Conservation (phyloP, 2,797 vertebrate genomes). For the Hoplostethus atlanticus region DNA sequence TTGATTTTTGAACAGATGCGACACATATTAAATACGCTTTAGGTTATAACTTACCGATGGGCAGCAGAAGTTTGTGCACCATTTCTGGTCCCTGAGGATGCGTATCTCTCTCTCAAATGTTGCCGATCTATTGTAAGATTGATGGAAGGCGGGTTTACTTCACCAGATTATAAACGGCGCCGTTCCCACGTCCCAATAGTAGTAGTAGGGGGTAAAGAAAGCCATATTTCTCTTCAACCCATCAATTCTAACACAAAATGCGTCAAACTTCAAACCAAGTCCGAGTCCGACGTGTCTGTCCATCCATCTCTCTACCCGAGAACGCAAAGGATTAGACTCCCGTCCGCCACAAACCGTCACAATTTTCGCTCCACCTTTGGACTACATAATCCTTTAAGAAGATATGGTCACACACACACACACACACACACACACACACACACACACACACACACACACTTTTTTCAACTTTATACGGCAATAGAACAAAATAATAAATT, state of each 20-base stretch:
- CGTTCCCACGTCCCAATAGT: not conserved
- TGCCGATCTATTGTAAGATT: constrained; percentile 44
- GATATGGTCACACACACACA: constrained; percentile 25
- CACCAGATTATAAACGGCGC: not conserved
- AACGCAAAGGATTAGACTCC: constrained; percentile 68
- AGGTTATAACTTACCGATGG: constrained; percentile 68
- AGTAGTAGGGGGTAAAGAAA: not conserved
- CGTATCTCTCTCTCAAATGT: constrained; percentile 18
- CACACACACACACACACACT: constrained; percentile 22
- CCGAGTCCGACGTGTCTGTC: constrained; percentile 20
- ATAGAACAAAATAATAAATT: too few species aligned
- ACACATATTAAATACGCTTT: not conserved
- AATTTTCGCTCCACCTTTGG: constrained; percentile 67
- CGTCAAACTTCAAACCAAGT: constrained; percentile 20
- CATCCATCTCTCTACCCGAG: constrained; percentile 14
- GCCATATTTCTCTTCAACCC: constrained; percentile 6
- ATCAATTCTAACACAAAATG: constrained; percentile 17
- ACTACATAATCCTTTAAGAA: constrained; percentile 58
- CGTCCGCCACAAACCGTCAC: constrained; percentile 55
- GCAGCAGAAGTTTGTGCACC: constrained; percentile 82
- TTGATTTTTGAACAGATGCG: not conserved
- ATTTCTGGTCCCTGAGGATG: constrained; percentile 87
- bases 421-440: constrained; percentile 12
- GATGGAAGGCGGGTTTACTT: not conserved
- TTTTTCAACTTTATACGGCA: too few species aligned